These are phyloP conservation scores for Mya arenaria DNA, from an alignment of 1,140 invertebrate genomes.

Conservation along the genomic window DNA sequence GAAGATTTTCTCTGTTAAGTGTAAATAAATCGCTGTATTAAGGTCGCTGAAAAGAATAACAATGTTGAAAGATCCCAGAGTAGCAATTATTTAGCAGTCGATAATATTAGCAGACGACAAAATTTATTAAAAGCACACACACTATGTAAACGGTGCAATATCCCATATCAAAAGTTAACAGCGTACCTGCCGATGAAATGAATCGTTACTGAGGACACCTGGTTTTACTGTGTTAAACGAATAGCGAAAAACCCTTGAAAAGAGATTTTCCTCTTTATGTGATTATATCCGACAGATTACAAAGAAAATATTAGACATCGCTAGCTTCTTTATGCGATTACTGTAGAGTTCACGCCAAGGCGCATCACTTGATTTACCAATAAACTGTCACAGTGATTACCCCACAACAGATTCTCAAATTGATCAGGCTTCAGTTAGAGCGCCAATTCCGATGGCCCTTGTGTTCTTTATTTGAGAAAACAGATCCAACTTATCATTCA, in stretches of 20 bases:
- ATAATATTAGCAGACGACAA: conserved; percentile 45
- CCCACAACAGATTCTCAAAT: conserved; percentile 18
- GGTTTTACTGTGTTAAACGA: conserved; percentile 2
- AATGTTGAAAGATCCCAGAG: conserved; percentile 44
- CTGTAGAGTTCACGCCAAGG: conserved; percentile 42
- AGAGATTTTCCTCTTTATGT: conserved; percentile 22
- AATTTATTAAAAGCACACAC: conserved; percentile 45
- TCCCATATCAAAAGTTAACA: conserved; percentile 39
- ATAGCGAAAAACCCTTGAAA: conserved; percentile 17
- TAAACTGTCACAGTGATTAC: conserved; percentile 45
- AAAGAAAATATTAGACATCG: conserved; percentile 26
- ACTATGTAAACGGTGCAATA: conserved; percentile 39
- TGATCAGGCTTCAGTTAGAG: background rate
- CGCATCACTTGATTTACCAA: conserved; percentile 52
- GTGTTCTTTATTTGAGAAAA: too few relatives aligned
- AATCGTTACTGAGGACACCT: conserved; percentile 31
- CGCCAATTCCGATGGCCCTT: too few relatives aligned
- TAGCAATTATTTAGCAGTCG: conserved; percentile 42
- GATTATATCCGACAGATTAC: conserved; percentile 51
- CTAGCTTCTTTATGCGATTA: conserved; percentile 11
- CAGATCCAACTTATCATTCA: too few relatives aligned
- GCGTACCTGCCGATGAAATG: conserved; percentile 27
- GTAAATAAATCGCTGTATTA: conserved; percentile 48
- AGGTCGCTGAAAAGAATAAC: conserved; percentile 43
- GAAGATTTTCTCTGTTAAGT: conserved; percentile 38